Conservation (phyloP, 1,140 invertebrate species). For the Drosophila grimshawi region DNA sequence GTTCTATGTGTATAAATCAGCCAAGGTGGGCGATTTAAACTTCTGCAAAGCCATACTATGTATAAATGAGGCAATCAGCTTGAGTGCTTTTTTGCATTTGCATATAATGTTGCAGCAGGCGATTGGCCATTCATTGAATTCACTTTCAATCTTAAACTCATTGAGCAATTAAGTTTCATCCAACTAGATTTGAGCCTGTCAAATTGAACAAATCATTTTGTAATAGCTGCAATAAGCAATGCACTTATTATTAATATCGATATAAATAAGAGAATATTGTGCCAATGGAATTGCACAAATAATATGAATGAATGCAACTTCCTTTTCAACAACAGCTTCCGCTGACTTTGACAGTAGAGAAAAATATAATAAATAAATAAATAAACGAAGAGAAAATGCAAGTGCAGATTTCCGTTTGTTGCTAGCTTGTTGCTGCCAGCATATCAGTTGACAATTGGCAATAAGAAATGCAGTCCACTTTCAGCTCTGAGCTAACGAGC, state of each 20-base stretch:
- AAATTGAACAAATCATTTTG: neutral
- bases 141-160: slow-evolving; percentile 49
- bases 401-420: slow-evolving; percentile 64
- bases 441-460: slow-evolving; percentile 67
- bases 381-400: slow-evolving; percentile 26
- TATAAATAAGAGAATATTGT: slow-evolving; percentile 31
- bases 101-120: neutral
- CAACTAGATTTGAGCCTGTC: neutral
- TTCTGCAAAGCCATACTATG: neutral
- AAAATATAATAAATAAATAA: neutral
- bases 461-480: slow-evolving; percentile 66
- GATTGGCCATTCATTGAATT: slow-evolving; percentile 38
- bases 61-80: slow-evolving; percentile 67
- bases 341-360: slow-evolving; percentile 17
- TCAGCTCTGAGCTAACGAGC: slow-evolving; percentile 44
- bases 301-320: slow-evolving; percentile 54
- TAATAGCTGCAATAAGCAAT: slow-evolving; percentile 22
- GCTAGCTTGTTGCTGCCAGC: slow-evolving; percentile 61
- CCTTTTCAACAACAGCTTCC: slow-evolving; percentile 53
- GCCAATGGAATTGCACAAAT: slow-evolving; percentile 60
- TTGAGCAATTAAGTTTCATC: neutral
- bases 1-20: slow-evolving; percentile 59
- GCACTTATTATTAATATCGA: slow-evolving; percentile 30
- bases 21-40: neutral
- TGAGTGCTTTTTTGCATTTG: slow-evolving; percentile 67